Evolutionary conservation across 92 coral and sea anemone genomes (phyloP).

Genomic region (Palythoa grandis): DNA sequence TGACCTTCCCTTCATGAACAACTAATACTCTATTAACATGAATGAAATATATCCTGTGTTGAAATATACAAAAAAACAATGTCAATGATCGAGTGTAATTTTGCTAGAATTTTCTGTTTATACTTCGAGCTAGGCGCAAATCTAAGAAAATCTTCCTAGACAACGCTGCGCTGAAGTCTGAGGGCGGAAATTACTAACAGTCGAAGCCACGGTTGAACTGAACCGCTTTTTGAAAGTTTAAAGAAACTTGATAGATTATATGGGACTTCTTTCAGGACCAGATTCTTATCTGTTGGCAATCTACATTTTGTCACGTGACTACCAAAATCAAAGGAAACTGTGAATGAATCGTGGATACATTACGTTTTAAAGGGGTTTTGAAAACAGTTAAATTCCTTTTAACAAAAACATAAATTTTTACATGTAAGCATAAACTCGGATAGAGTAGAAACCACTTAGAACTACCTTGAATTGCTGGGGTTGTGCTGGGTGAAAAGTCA

Average conservation of each 20-base stretch:
- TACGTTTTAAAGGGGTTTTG: too few species aligned
- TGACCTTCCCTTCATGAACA: neutral
- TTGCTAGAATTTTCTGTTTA: neutral
- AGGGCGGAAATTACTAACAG: slow-evolving; percentile 14
- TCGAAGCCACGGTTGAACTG: neutral
- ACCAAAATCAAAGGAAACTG: too few species aligned
- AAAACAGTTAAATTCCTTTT: too few species aligned
- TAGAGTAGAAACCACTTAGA: too few species aligned
- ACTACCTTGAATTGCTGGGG: too few species aligned
- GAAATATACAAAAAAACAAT: neutral
- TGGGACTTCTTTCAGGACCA: neutral
- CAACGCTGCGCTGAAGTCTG: slow-evolving; percentile 25
- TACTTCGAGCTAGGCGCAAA: neutral
- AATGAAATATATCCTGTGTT: neutral
- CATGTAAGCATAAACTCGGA: too few species aligned
- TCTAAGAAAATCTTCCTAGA: neutral
- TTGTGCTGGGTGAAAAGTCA: too few species aligned
- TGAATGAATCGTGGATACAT: too few species aligned
- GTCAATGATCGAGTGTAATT: neutral
- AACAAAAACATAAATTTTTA: too few species aligned
- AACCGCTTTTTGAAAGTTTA: neutral
- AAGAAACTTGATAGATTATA: neutral
- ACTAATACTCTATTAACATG: neutral
- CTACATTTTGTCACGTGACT: too few species aligned
- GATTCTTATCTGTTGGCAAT: neutral